Conservation (phyloP, 2,888 invertebrate genomes). For the Melanargia galathea region DNA sequence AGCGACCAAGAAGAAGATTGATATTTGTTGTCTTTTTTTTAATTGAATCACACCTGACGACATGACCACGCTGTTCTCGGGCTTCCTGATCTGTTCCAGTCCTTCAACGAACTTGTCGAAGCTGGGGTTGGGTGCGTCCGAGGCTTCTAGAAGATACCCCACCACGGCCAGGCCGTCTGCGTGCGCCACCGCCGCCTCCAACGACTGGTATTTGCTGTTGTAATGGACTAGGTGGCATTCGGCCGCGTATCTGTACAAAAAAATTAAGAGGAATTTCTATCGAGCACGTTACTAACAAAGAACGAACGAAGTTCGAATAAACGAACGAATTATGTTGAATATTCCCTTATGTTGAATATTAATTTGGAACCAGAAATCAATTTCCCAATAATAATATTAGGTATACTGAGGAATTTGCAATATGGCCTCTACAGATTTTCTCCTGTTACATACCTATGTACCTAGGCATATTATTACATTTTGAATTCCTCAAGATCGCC, state of each 20-base stretch:
- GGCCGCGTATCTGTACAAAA: slow-evolving; percentile 83
- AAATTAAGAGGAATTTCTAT: not conserved
- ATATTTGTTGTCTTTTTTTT: no score
- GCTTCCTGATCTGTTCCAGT: slow-evolving; percentile 66
- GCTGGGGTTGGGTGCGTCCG: slow-evolving; percentile 82
- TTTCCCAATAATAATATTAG: no score
- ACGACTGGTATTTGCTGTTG: slow-evolving; percentile 85
- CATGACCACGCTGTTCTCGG: slow-evolving; percentile 61
- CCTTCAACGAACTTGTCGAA: slow-evolving; percentile 83
- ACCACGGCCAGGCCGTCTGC: slow-evolving; percentile 87
- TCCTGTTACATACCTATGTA: no score
- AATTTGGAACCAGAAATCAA: not conserved
- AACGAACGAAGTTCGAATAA: not conserved
- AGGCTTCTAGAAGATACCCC: slow-evolving; percentile 85
- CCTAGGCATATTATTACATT: no score
- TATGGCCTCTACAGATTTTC: no score
- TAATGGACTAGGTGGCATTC: slow-evolving; percentile 92
- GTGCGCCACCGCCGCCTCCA: slow-evolving; percentile 85
- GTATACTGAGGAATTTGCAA: no score
- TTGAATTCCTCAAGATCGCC: no score
- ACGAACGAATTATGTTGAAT: not conserved
- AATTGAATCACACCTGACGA: slow-evolving; percentile 58
- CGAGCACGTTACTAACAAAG: not conserved
- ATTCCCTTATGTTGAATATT: slow-evolving; percentile 1
- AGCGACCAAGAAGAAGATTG: no score